Evolutionary conservation across 2,888 invertebrate genomes (phyloP).

Genomic region (Nudaria mundana): DNA sequence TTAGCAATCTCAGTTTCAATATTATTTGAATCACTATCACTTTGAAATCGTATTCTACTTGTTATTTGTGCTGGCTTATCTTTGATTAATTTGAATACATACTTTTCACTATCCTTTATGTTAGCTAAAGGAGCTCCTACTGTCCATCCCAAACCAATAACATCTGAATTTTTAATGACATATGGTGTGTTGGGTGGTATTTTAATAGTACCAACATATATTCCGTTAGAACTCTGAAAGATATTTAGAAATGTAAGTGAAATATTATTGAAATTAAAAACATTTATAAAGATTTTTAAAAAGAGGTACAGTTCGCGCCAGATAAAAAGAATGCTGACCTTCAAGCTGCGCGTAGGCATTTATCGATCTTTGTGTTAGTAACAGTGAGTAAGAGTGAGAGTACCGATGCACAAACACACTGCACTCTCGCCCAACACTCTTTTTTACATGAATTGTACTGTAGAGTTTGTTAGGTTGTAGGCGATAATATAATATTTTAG

Average conservation of each 20-base stretch:
- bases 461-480: no score
- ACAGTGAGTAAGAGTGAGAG: no score
- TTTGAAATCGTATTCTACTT: constrained; percentile 51
- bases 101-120: constrained; percentile 59
- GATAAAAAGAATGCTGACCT: no score
- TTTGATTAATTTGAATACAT: constrained; percentile 57
- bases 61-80: constrained; percentile 31
- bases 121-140: constrained; percentile 43
- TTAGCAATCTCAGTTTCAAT: constrained; percentile 43
- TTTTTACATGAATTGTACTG: no score
- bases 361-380: no score
- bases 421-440: no score
- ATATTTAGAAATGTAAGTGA: constrained; percentile 1
- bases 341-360: no score
- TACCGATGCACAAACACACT: no score
- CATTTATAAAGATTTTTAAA: no score
- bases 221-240: constrained; percentile 82
- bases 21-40: constrained; percentile 48
- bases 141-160: constrained; percentile 80
- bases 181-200: constrained; percentile 57
- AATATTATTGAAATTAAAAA: no score
- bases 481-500: no score
- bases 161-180: constrained; percentile 61
- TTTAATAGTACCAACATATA: constrained; percentile 71
- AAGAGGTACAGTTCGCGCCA: no score